Evolutionary conservation across 2,888 invertebrate species (phyloP), one percentile per base, ranked within the genome.

Genomic region (Ferrisia virgata): DNA sequence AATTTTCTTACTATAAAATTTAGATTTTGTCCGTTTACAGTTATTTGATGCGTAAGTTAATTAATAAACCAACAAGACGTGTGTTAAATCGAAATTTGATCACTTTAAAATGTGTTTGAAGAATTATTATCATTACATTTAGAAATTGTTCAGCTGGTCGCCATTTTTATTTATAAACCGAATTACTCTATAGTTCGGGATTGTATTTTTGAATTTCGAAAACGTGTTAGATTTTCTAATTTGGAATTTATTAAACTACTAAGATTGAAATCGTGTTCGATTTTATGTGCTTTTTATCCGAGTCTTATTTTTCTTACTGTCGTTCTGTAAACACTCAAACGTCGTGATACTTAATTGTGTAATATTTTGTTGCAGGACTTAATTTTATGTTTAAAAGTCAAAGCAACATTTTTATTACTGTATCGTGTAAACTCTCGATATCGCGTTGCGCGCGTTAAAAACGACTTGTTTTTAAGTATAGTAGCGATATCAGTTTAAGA

Each of bases 81-180:
- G 69, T 31, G 31, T 0, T 28, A 31, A 69, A 15, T n/a, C 22
- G 22, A 40, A 15, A 43, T 8, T 79, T 15, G n/a, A 40, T 28
- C 22, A 47, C 28, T 47, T 47, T 53, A 11, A 28, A 28, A 80
- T 53, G 80, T 80, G 43, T 43, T 80, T 47, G 25, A 18, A n/a
- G 2, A 9, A 80, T 15, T 33, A 28, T 33, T 28, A 80, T 80
- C 31, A 79, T 22, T 43, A 80, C 79, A 79, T 79, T 80, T 18
- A 53, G 22, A 47, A 76, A 15, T 53, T 33, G 1, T 18, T 31
- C 47, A 31, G 25, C 33, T 79, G 53, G 80, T 80, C 80, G 80
- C 80, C 80, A 80, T 80, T 80, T 80, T 80, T 80, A 80, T 80
- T 80, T 80, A 80, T 43, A 80, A 53, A 13, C 40, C 47, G 31